Evolutionary conservation across 1,140 invertebrate species (phyloP).

Genomic region (Lasaia peninsularis): DNA sequence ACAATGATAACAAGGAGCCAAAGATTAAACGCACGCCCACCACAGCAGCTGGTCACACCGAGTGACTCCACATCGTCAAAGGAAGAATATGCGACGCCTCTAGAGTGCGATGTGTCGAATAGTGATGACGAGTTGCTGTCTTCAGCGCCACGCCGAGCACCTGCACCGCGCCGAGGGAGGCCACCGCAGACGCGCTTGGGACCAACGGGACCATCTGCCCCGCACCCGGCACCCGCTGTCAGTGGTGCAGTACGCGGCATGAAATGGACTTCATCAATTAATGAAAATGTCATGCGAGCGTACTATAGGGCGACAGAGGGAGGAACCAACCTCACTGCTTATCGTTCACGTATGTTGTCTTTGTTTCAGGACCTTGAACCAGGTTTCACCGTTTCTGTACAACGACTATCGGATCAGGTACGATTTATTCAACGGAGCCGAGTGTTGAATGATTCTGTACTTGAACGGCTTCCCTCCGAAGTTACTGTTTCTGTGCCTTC

Average conservation of each 20-base stretch:
- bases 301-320: neutral
- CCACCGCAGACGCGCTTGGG: neutral
- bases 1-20: no score
- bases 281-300: neutral
- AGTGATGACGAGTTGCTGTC: neutral
- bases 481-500: no score
- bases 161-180: neutral
- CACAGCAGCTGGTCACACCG: neutral
- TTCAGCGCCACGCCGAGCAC: neutral
- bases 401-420: neutral
- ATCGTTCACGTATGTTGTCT: conserved; percentile 4
- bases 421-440: neutral
- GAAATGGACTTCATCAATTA: neutral
- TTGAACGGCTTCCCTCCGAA: no score
- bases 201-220: neutral
- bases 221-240: neutral
- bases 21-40: neutral
- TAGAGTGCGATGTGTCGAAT: neutral
- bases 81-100: neutral
- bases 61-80: neutral
- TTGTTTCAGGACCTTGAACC: conserved; percentile 10
- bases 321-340: neutral
- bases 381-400: neutral
- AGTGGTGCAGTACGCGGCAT: no score
- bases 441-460: no score